Evolutionary conservation across 2,113 vertebrate genomes (phyloP).

Genomic region (Uria lomvia): DNA sequence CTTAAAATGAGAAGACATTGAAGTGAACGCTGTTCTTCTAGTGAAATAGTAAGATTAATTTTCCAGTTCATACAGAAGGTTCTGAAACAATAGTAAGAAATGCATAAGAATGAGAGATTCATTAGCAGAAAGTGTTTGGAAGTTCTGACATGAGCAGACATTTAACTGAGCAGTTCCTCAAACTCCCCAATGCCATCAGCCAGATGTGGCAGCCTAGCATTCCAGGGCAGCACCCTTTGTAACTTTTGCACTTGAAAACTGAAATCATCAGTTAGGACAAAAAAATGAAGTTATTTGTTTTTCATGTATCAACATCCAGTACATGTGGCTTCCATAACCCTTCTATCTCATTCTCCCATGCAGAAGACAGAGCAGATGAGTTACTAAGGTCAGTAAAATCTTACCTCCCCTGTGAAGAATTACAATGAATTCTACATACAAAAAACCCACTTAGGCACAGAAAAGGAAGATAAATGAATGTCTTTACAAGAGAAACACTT

Average conservation of each 20-base stretch:
- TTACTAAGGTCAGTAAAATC: background rate
- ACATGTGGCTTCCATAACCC: background rate
- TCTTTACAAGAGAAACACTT: background rate
- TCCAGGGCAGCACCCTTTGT: background rate
- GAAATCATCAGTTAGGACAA: background rate
- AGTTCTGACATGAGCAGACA: background rate
- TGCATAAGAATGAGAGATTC: background rate
- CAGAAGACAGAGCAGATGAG: background rate
- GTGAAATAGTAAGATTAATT: background rate
- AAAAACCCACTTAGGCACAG: background rate
- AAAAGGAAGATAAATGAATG: background rate
- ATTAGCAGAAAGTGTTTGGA: background rate
- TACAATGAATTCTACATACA: background rate
- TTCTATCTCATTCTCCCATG: background rate
- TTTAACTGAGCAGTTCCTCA: background rate
- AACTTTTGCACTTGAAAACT: background rate
- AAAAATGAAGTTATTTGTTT: background rate
- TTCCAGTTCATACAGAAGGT: background rate
- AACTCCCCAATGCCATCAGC: background rate
- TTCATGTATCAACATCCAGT: background rate
- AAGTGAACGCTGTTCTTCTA: background rate
- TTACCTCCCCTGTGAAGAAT: background rate
- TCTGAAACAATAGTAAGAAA: background rate
- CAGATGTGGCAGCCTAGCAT: background rate
- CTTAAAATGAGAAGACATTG: background rate